A percentile compares a stretch with the other conserved stretches of the same genome.
Evolutionary conservation across 37 sponge, comb jelly and placozoan species (phyloP).

Genomic region (Cliona cf. orientalis): DNA sequence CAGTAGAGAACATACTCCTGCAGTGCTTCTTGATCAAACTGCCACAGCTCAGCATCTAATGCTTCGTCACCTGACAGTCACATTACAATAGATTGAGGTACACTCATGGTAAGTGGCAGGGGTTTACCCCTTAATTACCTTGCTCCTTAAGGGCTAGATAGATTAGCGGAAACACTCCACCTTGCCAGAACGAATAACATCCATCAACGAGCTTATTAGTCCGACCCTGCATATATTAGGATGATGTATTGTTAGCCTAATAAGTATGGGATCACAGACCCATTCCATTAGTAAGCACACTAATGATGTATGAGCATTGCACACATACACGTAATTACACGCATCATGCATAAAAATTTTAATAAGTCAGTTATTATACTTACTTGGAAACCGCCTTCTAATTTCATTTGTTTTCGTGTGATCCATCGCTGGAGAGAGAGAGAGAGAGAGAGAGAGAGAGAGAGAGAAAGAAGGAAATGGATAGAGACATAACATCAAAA

Average conservation of each 20-base stretch:
- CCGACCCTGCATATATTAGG: slow-evolving; percentile 87
- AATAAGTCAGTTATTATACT: background rate
- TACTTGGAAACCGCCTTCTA: slow-evolving; percentile 98
- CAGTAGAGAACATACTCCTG: slow-evolving; percentile 95
- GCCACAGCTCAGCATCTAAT: slow-evolving; percentile 50
- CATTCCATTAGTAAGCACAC: too few species aligned
- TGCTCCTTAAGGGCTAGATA: slow-evolving; percentile 42
- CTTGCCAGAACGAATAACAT: slow-evolving; percentile 99
- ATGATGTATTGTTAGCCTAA: too few species aligned
- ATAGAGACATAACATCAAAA: background rate
- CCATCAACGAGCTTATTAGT: slow-evolving; percentile 98
- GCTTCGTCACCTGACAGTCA: slow-evolving; percentile 14
- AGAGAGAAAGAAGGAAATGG: background rate
- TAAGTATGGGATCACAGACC: too few species aligned
- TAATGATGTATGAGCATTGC: too few species aligned
- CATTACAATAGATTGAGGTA: too few species aligned
- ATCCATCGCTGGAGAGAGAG: slow-evolving; percentile 72
- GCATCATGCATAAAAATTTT: background rate
- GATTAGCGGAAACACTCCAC: slow-evolving; percentile 92
- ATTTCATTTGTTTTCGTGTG: slow-evolving; percentile 83
- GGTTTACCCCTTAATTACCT: slow-evolving; percentile 12
- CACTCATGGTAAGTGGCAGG: background rate
- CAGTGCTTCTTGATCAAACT: slow-evolving; percentile 79
- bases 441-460: background rate
- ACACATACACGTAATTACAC: background rate